These are phyloP conservation scores for Melanostigma gelatinosum DNA, from an alignment of 2,113 vertebrate species.

Conservation along the genomic window DNA sequence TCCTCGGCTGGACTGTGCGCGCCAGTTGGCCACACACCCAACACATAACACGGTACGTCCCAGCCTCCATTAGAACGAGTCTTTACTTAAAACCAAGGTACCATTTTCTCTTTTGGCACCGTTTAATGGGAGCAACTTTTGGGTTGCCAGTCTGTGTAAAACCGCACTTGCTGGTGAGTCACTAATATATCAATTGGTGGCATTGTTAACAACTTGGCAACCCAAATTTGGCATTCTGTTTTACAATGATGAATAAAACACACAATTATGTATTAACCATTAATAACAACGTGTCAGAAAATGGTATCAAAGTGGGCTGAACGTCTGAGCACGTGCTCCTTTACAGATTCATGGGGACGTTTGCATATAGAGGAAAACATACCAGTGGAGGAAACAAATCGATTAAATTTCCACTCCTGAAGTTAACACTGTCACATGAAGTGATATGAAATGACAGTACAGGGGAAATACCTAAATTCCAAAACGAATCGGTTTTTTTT, in stretches of 20 bases:
- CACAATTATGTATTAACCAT: neutral
- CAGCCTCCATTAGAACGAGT: neutral
- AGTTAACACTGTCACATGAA: neutral
- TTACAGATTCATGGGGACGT: neutral
- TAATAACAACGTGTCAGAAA: neutral
- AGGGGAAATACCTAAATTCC: neutral
- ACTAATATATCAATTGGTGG: no score
- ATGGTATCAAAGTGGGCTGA: neutral
- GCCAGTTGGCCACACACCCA: conserved; percentile 21
- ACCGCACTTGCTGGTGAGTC: neutral
- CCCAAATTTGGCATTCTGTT: neutral
- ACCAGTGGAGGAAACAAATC: neutral
- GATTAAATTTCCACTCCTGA: neutral
- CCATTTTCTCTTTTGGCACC: neutral
- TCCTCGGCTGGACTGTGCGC: conserved; percentile 76
- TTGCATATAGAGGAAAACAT: neutral
- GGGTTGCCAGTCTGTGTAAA: neutral
- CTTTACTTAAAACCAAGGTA: neutral
- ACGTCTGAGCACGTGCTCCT: neutral
- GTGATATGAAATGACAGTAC: conserved; percentile 4
- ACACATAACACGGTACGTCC: conserved; percentile 60
- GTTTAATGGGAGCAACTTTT: neutral
- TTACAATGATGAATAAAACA: neutral
- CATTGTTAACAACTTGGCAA: neutral
- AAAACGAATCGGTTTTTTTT: neutral